Evolutionary conservation across 2,888 invertebrate species (phyloP).

Genomic region (Dusona sp.): DNA sequence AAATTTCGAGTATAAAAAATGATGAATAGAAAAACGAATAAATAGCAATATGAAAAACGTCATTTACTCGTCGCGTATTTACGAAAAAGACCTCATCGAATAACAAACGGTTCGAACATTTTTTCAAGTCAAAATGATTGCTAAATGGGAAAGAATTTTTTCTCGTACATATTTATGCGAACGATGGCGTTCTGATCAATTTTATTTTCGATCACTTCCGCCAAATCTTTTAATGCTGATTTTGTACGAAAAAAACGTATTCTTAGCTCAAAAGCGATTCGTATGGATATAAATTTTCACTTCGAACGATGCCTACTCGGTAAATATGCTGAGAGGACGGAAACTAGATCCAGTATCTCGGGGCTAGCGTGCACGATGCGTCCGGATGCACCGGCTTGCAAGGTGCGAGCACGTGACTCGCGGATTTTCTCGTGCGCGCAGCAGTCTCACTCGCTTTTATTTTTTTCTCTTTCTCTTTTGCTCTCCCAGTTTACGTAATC

Average conservation of each 20-base stretch:
- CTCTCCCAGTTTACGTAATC: slow-evolving; percentile 53
- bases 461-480: slow-evolving; percentile 5
- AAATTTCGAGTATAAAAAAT: not conserved
- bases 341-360: slow-evolving; percentile 18
- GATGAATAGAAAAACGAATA: not conserved
- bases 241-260: not conserved
- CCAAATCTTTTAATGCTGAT: not conserved
- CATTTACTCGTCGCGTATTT: not conserved
- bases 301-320: not conserved
- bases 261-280: not conserved
- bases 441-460: slow-evolving; percentile 8
- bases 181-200: not conserved
- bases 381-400: slow-evolving; percentile 45
- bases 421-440: slow-evolving; percentile 46
- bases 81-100: not conserved
- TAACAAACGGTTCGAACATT: not conserved
- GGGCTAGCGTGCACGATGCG: not conserved
- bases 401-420: slow-evolving; percentile 60
- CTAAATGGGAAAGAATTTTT: too few species aligned
- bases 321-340: not conserved
- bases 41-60: not conserved
- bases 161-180: not conserved
- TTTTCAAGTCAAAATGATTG: not conserved
- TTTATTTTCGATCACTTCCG: not conserved
- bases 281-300: not conserved